Percentiles rank a stretch among this genome's conserved stretches.
Conservation (phyloP, 2,113 vertebrate species). For the Alces alces region DNA sequence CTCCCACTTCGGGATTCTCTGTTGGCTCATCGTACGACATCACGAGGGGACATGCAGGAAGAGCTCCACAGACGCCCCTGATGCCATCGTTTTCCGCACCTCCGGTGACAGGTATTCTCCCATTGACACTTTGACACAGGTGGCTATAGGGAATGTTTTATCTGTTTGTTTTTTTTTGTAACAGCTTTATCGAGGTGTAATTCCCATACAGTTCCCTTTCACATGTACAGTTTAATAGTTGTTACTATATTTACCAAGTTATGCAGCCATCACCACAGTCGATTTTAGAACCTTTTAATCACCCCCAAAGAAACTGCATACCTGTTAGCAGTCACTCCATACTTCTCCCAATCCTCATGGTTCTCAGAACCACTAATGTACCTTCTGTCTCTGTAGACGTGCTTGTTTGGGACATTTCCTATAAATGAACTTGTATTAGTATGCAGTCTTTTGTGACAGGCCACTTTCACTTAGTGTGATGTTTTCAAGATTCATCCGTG, state of each 20-base stretch:
- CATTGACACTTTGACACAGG: background rate
- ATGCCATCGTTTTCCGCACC: slow-evolving; percentile 91
- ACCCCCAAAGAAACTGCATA: background rate
- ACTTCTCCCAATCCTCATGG: background rate
- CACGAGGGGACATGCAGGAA: slow-evolving; percentile 93
- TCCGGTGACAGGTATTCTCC: slow-evolving; percentile 83
- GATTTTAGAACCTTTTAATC: background rate
- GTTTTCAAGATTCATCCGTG: background rate
- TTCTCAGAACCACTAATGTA: background rate
- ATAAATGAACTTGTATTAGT: background rate
- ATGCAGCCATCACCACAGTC: background rate
- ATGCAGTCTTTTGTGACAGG: background rate
- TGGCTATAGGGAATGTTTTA: background rate
- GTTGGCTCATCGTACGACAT: slow-evolving; percentile 89
- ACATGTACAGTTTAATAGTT: background rate
- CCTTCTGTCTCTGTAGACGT: background rate
- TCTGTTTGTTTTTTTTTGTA: background rate
- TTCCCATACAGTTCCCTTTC: background rate
- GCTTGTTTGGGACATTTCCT: background rate
- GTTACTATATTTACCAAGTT: background rate
- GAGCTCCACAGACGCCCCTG: slow-evolving; percentile 93
- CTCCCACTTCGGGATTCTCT: slow-evolving; percentile 87
- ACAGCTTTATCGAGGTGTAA: background rate
- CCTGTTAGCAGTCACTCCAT: background rate
- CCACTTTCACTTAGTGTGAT: background rate